Percentiles rank a stretch among this genome's conserved stretches.
These are phyloP conservation scores for Gyps fulvus DNA, from an alignment of 2,113 vertebrate species.

Conservation along the genomic window DNA sequence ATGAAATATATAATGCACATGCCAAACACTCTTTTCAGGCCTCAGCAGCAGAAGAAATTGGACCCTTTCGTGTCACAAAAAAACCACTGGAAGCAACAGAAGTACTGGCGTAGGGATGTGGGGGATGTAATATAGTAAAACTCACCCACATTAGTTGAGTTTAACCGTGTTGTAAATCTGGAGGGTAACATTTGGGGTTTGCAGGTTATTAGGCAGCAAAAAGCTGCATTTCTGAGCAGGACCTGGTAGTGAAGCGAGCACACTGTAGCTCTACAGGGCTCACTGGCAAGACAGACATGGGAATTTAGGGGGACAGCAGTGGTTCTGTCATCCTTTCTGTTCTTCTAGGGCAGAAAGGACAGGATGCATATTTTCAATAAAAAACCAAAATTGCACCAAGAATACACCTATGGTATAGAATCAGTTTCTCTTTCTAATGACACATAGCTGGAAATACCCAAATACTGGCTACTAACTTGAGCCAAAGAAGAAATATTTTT, in stretches of 20 bases:
- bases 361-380: background rate
- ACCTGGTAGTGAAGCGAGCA: background rate
- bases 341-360: background rate
- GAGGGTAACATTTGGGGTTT: background rate
- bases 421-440: background rate
- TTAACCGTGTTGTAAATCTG: background rate
- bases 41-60: background rate
- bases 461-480: background rate
- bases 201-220: background rate
- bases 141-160: background rate
- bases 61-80: background rate
- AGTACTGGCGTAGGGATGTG: background rate
- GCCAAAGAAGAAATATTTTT: background rate
- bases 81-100: background rate
- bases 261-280: background rate
- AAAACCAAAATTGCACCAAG: background rate
- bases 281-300: background rate
- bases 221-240: background rate
- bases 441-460: background rate
- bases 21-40: background rate
- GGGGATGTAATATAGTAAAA: background rate
- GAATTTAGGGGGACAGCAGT: background rate
- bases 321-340: background rate
- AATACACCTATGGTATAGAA: background rate
- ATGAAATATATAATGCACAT: background rate